Conservation (phyloP, 2,113 vertebrate genomes). For the Campylorhamphus procurvoides region DNA sequence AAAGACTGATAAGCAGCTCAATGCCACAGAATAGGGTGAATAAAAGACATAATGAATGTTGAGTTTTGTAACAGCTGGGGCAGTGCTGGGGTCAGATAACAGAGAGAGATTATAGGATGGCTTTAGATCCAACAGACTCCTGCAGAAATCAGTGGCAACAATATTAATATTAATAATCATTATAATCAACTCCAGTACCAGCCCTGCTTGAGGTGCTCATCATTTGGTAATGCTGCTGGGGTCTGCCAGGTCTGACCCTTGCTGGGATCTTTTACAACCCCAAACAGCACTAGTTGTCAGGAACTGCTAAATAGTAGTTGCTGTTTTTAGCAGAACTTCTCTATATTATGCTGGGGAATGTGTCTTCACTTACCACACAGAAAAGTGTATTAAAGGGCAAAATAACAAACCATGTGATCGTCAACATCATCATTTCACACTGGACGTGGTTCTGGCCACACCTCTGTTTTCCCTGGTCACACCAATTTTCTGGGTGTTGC, state of each 20-base stretch:
- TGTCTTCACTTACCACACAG: background rate
- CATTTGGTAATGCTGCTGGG: background rate
- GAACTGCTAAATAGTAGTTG: background rate
- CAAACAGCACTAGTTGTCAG: background rate
- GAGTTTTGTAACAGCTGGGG: background rate
- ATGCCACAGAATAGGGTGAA: background rate
- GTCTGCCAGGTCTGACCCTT: background rate
- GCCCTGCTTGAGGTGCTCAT: background rate
- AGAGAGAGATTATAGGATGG: background rate
- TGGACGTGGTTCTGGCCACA: background rate
- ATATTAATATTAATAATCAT: background rate
- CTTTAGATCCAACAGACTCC: background rate
- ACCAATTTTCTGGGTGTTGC: background rate
- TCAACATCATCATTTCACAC: background rate
- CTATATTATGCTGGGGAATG: rapidly evolving
- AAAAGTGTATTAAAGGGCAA: background rate
- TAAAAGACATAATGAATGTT: background rate
- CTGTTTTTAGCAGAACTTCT: background rate
- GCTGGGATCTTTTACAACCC: background rate
- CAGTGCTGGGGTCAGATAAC: background rate
- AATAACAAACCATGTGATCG: background rate
- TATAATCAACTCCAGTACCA: background rate
- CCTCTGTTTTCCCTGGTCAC: constrained; percentile 5
- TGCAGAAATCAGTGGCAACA: background rate
- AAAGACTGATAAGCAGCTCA: background rate